Evolutionary conservation across 2,113 vertebrate genomes (phyloP), one percentile per base, ranked within the genome.

Genomic region (Theropithecus gelada): DNA sequence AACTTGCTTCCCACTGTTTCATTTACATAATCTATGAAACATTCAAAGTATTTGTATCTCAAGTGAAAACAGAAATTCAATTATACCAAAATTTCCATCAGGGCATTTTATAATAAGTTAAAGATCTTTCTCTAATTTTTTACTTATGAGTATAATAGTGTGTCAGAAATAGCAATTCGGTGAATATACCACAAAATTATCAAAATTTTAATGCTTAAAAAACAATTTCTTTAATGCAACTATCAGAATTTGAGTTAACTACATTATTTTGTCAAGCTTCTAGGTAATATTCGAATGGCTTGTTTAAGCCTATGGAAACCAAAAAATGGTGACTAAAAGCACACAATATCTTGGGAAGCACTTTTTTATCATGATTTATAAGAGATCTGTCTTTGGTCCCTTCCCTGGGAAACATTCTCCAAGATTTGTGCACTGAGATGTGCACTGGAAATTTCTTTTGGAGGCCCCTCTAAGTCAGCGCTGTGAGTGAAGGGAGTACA

Each of bases 51-150:
- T 70, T 93, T 57, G 3, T 45, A 79, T 64, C 82, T 96, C 48
- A 92, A 82, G 75, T 68, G 92, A 89, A 97, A 96, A 85, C 50
- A 93, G 82, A 92, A 83, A 97, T 79, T 78, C 68, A 94, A 80
- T 87, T 96, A 89, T 50, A 38, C 5, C 87, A 89, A 96, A 90
- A 82, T 85, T 92, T 97, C 88, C 72, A 82, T 76, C 45, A 55
- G 45, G 70, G 16, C 5, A 68, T 88, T 93, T 93, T 20, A 43
- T 61, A 70, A 95, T 75, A 93, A 96, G 76, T 45, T 95, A 96
- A 87, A 52, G 27, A 84, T 95, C 90, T 97, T 96, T 78, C 88
- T 92, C 45, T 76, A 80, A 35, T n/a, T 57, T 97, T 92, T 96
- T 94, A 93, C 76, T 90, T 90, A 79, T 55, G 89, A 50, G 38